Base-by-base conservation (phyloP, 2,113 vertebrate genomes). In the Jacana jacana region DNA sequence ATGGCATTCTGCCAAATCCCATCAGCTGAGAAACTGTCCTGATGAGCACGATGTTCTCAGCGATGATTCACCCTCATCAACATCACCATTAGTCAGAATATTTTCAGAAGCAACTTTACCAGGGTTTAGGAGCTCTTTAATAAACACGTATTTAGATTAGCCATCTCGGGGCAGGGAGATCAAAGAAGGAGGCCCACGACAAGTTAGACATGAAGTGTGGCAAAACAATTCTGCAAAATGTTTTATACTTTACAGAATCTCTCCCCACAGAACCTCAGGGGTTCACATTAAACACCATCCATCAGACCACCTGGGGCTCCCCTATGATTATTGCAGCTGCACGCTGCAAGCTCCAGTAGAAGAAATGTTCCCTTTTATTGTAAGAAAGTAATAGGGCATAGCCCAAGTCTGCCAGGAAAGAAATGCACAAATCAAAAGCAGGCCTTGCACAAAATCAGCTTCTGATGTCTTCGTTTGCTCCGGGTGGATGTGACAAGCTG, bases 391-490 rank as follows among this genome's bases (percentile, higher is more conserved):
- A 97, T 91, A 96, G 88, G 88, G 91, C 89, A 94, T 93, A 94
- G 95, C 84, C 92, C 84, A 94, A 93, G 88, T 76, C 80, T 93
- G 84, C 75, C 78, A 92, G 92, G 52, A 30, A 76, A 93, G n/a
- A 96, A 96, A 97, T 86, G 88, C 94, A 93, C 91, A 97, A 95
- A 95, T 97, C 95, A 96, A 96, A 97, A 97, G 94, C 88, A 95
- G 77, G 39, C 82, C 77, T 91, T 82, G 70, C 70, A 96, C 95
- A 95, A 95, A 96, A 94, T 94, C 95, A 60, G 72, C 93, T 91
- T 95, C 95, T 96, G 95, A 97, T 95, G 94, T 92, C 54, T 89
- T 95, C 91, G 4, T 84, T 96, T 95, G 70, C 94, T 95, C 80
- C 65, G 70, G 80, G 79, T 91, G 20, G 79, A 80, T 23, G 13